Base-by-base conservation (phyloP, 2,888 invertebrate species). In the Tetheella fluctuosa region DNA sequence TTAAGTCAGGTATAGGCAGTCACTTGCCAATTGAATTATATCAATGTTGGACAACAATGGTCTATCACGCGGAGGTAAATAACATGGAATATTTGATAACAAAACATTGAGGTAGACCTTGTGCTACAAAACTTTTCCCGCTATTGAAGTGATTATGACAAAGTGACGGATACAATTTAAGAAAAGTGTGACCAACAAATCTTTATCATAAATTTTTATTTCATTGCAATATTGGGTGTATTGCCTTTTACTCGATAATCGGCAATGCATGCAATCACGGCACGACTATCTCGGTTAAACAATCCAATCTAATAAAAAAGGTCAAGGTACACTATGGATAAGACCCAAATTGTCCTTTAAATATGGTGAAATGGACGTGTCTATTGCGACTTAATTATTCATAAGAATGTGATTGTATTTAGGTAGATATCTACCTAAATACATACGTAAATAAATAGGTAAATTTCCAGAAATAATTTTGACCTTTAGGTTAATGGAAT, bases 41-140 rank as follows among this genome's bases (percentile, higher is more conserved):
- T 56, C 57, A 58, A 48, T 52, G 48, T 20, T 48, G 56, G 54
- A 20, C 60, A 20, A 25, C 57, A 53, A 39, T 57, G 34, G 58
- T 42, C 6, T 37, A 25, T 48, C 52, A 62, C 62, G 63, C 61
- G 64, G 57, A 62, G 62, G 59, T 25, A 42, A 2, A 25, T 28
- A 17, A 64, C 63, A 64, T 63, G 61, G 65, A 57, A 48, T 64
- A 56, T 65, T 67, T 59, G 58, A 71, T 62, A 62, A 48, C 64
- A 60, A 74, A 68, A 63, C 62, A 64, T 73, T 69, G 63, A 64
- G 64, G 62, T 59, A 63, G 70, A 69, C 79, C 80, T 80, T 77
- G 78, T 61, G 30, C 72, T 57, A 76, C 62, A 64, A 69, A 72
- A 70, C 70, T 71, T 74, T 74, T 73, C 69, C 65, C 66, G 59